phyloP scores from a whole-genome alignment of 2,113 vertebrate genomes.

The Actinemys pallida region DNA sequence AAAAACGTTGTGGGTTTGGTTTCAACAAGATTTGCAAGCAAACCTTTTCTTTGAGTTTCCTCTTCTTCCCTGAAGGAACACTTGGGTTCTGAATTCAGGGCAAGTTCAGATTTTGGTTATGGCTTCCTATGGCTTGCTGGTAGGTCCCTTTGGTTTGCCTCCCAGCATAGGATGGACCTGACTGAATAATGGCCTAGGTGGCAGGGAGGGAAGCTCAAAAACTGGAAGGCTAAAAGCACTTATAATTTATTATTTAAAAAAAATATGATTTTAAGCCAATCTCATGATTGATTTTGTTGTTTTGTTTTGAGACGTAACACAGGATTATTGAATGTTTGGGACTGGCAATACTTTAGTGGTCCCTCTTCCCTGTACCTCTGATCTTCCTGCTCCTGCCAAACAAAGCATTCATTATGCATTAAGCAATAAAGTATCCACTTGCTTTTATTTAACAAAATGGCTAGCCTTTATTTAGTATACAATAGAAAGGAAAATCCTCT shows the following conservation, averaged over 20 bases:
- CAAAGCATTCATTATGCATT: not conserved
- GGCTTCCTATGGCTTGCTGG: not conserved
- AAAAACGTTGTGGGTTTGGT: not conserved
- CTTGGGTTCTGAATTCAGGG: not conserved
- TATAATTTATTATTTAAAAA: not conserved
- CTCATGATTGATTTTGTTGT: not conserved
- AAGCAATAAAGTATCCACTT: not conserved
- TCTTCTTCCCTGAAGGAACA: not conserved
- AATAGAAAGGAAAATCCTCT: not conserved
- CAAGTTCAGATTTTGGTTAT: not conserved
- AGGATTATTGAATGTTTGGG: not conserved
- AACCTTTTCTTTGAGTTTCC: not conserved
- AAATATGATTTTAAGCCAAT: not conserved
- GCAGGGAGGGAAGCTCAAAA: not conserved
- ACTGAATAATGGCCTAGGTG: not conserved
- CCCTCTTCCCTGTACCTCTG: not conserved
- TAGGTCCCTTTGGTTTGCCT: not conserved
- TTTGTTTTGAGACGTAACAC: not conserved
- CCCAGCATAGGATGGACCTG: not conserved
- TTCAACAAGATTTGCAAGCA: not conserved
- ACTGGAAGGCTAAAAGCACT: not conserved
- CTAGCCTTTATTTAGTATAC: not conserved
- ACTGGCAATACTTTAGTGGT: not conserved
- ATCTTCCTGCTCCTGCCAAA: not conserved
- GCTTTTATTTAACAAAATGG: not conserved